Base-by-base conservation (phyloP, 2,113 vertebrate species). In the Dasyprocta punctata region DNA sequence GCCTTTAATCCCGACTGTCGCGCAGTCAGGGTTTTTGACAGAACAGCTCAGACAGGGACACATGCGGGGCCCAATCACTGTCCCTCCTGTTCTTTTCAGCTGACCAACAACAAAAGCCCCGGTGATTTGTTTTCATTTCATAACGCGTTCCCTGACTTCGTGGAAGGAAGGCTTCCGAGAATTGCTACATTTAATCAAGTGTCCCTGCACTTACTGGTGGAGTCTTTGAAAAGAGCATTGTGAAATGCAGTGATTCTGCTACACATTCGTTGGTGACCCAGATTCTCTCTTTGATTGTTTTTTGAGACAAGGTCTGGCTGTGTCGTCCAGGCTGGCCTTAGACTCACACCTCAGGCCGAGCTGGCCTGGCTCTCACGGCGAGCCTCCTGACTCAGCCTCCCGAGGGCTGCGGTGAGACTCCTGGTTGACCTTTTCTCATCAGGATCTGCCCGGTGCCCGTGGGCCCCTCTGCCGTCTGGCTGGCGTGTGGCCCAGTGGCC, bases 121-220 rank as follows among this genome's bases (percentile, higher is more conserved):
- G 44, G 20, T 95, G 54, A 52, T 80, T 92, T 94, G 47, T 86
- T 95, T 71, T 93, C 65, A 85, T 86, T 65, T 54, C 61, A 61
- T 81, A 52, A 49, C 84, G 33, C 47, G 2, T 85, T 95, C 96
- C 69, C 26, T 54, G 65, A 78, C 92, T 89, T 86, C 41, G 56
- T 83, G 89, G 63, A 80, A 89, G n/a, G 58, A 61, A 60, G 41
- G 80, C 41, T 91, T 89, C 85, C 28, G 49, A 65, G 61, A 95
- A 90, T 81, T 84, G 71, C 86, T 86, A 11, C 11, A 26, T 94
- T 86, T 80, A 69, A 96, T 54, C 71, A 94, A 84, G 69, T 38
- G 26, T 58, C 86, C 33, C 41, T 88, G n/a, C 86, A 16, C 86
- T 92, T 41, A 88, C 10, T 83, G 89, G 30, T 83, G 56, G 87